Evolutionary conservation across 1,140 invertebrate genomes (phyloP).

Genomic region (Cydia splendana): DNA sequence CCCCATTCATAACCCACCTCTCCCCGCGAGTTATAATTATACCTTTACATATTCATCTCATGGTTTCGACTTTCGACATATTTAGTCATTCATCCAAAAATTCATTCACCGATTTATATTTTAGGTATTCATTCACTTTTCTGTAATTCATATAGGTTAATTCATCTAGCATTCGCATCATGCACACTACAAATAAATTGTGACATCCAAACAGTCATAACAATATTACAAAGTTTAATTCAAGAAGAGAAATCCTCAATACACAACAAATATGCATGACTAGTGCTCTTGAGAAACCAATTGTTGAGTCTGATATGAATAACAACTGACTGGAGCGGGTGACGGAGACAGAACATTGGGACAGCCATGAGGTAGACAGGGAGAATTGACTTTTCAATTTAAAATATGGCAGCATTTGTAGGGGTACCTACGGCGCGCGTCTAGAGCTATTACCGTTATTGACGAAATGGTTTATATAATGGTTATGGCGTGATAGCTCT

Average conservation of each 20-base stretch:
- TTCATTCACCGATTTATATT: too few relatives aligned
- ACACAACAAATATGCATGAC: slow-evolving; percentile 21
- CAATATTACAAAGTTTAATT: neutral
- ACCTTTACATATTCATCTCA: too few relatives aligned
- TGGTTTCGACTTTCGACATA: too few relatives aligned
- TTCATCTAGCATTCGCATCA: too few relatives aligned
- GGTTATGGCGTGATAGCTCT: neutral
- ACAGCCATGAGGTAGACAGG: neutral
- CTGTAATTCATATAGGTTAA: too few relatives aligned
- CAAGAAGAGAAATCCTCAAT: neutral
- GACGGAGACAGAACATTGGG: neutral
- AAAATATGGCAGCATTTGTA: slow-evolving; percentile 29
- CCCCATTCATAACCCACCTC: too few relatives aligned
- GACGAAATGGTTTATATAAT: neutral
- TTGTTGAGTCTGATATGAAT: slow-evolving; percentile 27
- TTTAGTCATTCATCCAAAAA: too few relatives aligned
- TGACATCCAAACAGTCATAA: neutral
- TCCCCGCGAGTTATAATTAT: too few relatives aligned
- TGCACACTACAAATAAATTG: neutral
- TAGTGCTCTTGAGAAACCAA: slow-evolving; percentile 27
- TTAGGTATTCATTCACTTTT: too few relatives aligned
- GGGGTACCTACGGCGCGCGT: neutral
- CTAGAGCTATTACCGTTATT: slow-evolving; percentile 6
- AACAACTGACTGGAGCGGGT: neutral
- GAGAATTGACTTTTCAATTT: slow-evolving; percentile 16